Percentiles rank a stretch among this genome's conserved stretches.
phyloP scores from a whole-genome alignment of 2,113 vertebrate genomes.

The Carassius auratus region DNA sequence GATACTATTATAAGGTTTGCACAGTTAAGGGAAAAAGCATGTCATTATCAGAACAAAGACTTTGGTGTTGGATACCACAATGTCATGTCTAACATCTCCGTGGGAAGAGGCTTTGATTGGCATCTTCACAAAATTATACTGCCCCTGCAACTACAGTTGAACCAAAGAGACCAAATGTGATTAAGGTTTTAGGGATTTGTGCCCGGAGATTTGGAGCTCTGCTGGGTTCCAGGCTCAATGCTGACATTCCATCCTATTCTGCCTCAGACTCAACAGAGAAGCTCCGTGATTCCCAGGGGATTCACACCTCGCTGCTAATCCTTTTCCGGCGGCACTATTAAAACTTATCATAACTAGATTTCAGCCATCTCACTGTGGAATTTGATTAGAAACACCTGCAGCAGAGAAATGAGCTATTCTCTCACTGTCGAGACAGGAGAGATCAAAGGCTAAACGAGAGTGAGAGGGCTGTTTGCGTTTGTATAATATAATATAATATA shows the following conservation, averaged over 20 bases:
- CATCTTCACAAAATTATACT: slow-evolving; percentile 45
- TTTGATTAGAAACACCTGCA: slow-evolving; percentile 64
- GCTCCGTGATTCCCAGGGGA: slow-evolving; percentile 39
- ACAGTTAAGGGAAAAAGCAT: not conserved
- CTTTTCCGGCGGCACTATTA: slow-evolving; percentile 65
- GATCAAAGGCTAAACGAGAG: not conserved
- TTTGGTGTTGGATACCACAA: slow-evolving; percentile 9
- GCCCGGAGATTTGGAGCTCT: slow-evolving; percentile 37
- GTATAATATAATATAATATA: too few species aligned
- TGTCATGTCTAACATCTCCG: slow-evolving; percentile 39
- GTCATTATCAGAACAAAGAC: slow-evolving; percentile 28
- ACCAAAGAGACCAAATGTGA: slow-evolving; percentile 45
- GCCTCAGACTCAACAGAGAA: slow-evolving; percentile 9
- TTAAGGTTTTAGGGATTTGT: slow-evolving; percentile 51
- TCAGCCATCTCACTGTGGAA: slow-evolving; percentile 60
- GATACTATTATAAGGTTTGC: not conserved
- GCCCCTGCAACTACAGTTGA: slow-evolving; percentile 10
- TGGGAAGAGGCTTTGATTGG: slow-evolving; percentile 50
- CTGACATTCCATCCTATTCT: slow-evolving; percentile 40
- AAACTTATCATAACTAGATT: slow-evolving; percentile 75
- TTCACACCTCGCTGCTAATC: slow-evolving; percentile 55
- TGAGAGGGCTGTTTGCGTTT: too few species aligned
- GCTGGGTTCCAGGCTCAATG: slow-evolving; percentile 39
- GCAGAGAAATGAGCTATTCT: slow-evolving; percentile 61
- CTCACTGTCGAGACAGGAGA: slow-evolving; percentile 52